Percentiles rank a stretch among this genome's conserved stretches.
These are phyloP conservation scores for Mionectes macconnelli DNA, from an alignment of 2,113 vertebrate genomes.

Conservation along the genomic window DNA sequence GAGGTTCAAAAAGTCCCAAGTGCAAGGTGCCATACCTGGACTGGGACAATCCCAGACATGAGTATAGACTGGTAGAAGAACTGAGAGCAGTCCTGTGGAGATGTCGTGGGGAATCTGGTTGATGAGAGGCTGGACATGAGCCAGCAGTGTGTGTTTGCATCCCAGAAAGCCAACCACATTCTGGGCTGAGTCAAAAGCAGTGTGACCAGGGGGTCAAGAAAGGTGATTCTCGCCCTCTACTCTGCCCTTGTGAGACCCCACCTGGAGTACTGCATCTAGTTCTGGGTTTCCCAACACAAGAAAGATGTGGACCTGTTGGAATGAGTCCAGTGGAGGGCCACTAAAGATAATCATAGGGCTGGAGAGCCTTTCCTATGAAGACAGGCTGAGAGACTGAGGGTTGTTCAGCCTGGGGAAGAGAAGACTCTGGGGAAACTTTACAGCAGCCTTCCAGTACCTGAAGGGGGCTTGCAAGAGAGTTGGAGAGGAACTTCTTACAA, in stretches of 20 bases:
- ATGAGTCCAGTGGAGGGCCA: background rate
- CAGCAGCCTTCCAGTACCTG: background rate
- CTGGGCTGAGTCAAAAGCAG: background rate
- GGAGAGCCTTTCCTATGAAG: background rate
- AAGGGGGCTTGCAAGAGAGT: too few species aligned
- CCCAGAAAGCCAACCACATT: background rate
- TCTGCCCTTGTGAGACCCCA: background rate
- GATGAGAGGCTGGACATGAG: background rate
- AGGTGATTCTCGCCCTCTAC: background rate
- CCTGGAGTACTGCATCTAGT: background rate
- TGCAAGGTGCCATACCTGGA: background rate
- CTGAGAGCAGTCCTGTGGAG: background rate
- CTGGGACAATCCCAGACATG: too few species aligned
- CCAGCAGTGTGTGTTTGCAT: background rate
- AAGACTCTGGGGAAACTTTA: background rate
- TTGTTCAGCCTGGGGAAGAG: background rate
- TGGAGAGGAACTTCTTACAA: background rate
- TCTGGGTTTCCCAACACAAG: background rate
- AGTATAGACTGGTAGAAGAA: background rate
- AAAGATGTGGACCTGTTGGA: background rate
- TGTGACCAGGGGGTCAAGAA: background rate
- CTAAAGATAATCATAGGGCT: background rate
- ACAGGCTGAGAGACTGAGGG: background rate
- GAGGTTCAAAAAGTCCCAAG: background rate
- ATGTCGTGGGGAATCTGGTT: background rate